These are phyloP conservation scores for Oceanites oceanicus DNA, from an alignment of 2,113 vertebrate genomes.

Conservation along the genomic window DNA sequence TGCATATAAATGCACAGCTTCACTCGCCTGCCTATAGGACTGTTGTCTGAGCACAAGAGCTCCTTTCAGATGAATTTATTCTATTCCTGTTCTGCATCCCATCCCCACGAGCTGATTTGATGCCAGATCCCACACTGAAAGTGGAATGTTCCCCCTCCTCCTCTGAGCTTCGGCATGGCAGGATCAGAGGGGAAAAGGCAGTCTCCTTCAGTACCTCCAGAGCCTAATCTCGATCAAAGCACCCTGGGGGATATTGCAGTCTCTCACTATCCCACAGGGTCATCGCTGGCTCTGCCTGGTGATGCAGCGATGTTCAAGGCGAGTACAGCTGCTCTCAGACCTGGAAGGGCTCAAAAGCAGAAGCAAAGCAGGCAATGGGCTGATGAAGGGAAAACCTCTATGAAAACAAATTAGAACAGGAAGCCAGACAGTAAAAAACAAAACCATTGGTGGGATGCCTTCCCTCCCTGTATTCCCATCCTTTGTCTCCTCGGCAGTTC, in stretches of 20 bases:
- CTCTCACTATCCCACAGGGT: background rate
- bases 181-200: background rate
- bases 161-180: background rate
- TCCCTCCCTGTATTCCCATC: background rate
- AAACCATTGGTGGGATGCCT: background rate
- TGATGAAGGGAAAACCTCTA: slow-evolving; percentile 12
- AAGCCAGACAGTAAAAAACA: slow-evolving; percentile 33
- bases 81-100: slow-evolving; percentile 10
- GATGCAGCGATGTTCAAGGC: background rate
- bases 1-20: slow-evolving; percentile 65
- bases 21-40: slow-evolving; percentile 19
- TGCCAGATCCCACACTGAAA: slow-evolving; percentile 42
- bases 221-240: background rate
- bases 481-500: background rate
- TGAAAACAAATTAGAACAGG: slow-evolving; percentile 14
- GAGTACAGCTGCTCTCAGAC: background rate
- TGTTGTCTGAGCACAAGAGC: slow-evolving; percentile 48
- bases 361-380: background rate
- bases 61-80: slow-evolving; percentile 53
- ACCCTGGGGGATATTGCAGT: background rate
- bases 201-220: background rate
- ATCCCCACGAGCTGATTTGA: background rate
- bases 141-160: background rate
- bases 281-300: background rate
- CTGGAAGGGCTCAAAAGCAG: background rate